These are phyloP conservation scores for Synodontis membranacea DNA, from an alignment of 2,113 vertebrate species.

Conservation along the genomic window DNA sequence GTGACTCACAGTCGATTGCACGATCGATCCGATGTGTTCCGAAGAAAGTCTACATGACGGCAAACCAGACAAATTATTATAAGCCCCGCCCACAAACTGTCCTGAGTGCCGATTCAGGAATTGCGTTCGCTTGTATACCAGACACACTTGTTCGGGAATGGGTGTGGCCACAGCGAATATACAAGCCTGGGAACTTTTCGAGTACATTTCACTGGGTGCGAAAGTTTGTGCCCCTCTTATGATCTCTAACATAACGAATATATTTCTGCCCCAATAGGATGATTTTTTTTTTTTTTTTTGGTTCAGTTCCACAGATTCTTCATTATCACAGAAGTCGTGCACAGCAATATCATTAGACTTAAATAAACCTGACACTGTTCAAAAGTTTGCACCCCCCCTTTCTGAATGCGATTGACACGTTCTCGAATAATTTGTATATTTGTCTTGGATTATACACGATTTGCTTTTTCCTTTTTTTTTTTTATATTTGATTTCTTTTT, in stretches of 20 bases:
- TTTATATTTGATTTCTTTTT: neutral
- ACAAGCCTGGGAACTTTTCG: neutral
- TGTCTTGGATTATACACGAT: neutral
- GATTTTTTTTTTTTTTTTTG: neutral
- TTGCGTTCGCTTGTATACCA: neutral
- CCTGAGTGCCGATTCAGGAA: too few species aligned
- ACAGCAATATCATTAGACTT: neutral
- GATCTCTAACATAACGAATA: neutral
- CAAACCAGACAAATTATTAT: too few species aligned
- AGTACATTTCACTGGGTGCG: neutral
- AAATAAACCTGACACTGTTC: neutral
- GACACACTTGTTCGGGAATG: neutral
- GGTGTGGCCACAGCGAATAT: neutral
- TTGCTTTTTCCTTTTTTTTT: neutral
- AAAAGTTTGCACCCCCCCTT: neutral
- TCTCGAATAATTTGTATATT: too few species aligned
- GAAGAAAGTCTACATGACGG: too few species aligned
- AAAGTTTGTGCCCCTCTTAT: neutral
- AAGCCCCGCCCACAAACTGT: too few species aligned
- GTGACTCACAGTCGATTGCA: too few species aligned
- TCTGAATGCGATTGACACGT: too few species aligned
- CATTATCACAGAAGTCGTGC: too few species aligned
- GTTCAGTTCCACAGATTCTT: neutral
- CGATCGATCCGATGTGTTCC: too few species aligned
- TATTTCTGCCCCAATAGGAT: neutral